Conservation (phyloP, 2,888 invertebrate species). For the Athetis lepigone region DNA sequence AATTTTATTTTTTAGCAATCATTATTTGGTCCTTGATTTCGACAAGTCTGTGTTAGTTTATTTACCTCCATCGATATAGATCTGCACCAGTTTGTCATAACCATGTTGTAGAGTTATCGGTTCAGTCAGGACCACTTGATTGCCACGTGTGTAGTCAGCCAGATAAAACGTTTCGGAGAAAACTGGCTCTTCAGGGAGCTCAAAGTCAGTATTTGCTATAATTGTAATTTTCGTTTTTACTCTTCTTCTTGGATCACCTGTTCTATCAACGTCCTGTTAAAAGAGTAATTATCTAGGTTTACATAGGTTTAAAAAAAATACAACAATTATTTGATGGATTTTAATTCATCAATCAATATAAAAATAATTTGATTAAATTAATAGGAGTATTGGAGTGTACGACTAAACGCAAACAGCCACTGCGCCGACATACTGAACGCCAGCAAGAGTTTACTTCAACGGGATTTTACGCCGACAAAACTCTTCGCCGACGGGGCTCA, state of each 20-base stretch:
- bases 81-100: conserved; percentile 76
- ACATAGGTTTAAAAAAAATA: neutral
- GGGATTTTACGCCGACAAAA: no score
- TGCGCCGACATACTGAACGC: no score
- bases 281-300: neutral
- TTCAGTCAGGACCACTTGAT: conserved; percentile 70
- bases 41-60: neutral
- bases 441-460: no score
- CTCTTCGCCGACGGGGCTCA: no score
- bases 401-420: no score
- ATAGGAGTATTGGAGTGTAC: neutral
- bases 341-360: neutral
- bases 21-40: neutral
- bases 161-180: conserved; percentile 85
- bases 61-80: conserved; percentile 80
- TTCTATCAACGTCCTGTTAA: conserved; percentile 81
- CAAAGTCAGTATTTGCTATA: conserved; percentile 75
- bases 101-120: conserved; percentile 78
- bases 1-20: neutral
- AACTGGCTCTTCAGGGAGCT: conserved; percentile 83
- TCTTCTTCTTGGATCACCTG: conserved; percentile 72
- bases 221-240: conserved; percentile 76
- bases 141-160: conserved; percentile 78
- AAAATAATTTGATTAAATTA: neutral
- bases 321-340: no score